These are phyloP conservation scores for Chlamydotis undulata DNA, from an alignment of 2,113 vertebrate genomes.

Conservation along the genomic window DNA sequence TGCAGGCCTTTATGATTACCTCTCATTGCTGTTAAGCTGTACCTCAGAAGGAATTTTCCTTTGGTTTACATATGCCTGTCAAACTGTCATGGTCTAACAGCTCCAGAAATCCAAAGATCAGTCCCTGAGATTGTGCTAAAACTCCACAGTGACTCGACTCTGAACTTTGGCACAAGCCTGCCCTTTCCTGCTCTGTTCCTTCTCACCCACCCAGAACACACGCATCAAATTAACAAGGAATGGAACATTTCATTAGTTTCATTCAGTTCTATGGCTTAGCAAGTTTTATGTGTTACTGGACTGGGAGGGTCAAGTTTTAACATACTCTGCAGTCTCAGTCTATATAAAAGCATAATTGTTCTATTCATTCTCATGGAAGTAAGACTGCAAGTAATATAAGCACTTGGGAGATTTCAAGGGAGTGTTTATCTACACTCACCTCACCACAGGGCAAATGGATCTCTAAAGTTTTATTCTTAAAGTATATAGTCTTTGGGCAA, in stretches of 20 bases:
- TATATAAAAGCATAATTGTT: neutral
- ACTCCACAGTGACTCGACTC: neutral
- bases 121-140: neutral
- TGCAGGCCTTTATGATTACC: neutral
- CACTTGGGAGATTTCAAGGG: neutral
- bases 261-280: neutral
- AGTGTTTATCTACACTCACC: neutral
- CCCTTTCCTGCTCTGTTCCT: neutral
- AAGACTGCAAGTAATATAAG: neutral
- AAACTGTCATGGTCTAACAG: neutral
- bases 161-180: constrained; percentile 16
- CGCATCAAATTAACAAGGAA: constrained; percentile 21
- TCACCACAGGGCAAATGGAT: neutral
- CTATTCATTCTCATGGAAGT: neutral
- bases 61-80: neutral
- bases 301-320: constrained; percentile 10
- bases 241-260: neutral
- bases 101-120: constrained; percentile 14
- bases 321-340: neutral
- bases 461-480: neutral
- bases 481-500: neutral
- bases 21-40: neutral
- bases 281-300: neutral
- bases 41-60: neutral
- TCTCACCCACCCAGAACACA: neutral